phyloP scores from a whole-genome alignment of 2,797 vertebrate species.

The Hippocampus kuda region DNA sequence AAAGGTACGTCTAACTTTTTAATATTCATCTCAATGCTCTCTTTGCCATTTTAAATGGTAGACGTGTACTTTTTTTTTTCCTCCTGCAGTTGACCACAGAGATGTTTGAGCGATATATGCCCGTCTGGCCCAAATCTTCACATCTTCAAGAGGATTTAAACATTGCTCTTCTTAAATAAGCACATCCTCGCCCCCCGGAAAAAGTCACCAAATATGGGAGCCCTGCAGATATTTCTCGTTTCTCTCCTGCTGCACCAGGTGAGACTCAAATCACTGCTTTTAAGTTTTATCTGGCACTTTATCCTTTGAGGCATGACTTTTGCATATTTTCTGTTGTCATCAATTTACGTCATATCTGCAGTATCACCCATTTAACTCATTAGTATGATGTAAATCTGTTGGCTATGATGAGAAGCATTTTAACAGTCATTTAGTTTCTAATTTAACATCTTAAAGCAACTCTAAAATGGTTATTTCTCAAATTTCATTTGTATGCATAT shows the following conservation, averaged over 20 bases:
- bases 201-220: slow-evolving; percentile 59
- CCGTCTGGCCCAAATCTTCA: slow-evolving; percentile 1
- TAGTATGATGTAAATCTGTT: background rate
- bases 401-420: background rate
- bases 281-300: background rate
- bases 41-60: background rate
- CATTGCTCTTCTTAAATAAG: slow-evolving; percentile 49
- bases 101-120: slow-evolving; percentile 5
- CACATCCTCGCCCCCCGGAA: slow-evolving; percentile 3
- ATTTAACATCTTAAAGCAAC: background rate
- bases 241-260: slow-evolving; percentile 65
- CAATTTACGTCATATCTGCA: background rate
- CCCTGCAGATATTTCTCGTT: slow-evolving; percentile 53
- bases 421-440: background rate
- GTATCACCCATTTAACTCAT: background rate
- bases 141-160: slow-evolving; percentile 51
- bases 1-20: background rate
- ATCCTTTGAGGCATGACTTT: background rate
- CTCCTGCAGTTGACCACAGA: slow-evolving; percentile 2
- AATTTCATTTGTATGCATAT: background rate
- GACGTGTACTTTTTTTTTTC: background rate
- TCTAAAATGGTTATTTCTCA: background rate
- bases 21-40: background rate
- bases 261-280: slow-evolving; percentile 24
- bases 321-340: background rate